These are phyloP conservation scores for Neodon shergylaensis DNA, from an alignment of 2,113 vertebrate genomes.

Conservation along the genomic window DNA sequence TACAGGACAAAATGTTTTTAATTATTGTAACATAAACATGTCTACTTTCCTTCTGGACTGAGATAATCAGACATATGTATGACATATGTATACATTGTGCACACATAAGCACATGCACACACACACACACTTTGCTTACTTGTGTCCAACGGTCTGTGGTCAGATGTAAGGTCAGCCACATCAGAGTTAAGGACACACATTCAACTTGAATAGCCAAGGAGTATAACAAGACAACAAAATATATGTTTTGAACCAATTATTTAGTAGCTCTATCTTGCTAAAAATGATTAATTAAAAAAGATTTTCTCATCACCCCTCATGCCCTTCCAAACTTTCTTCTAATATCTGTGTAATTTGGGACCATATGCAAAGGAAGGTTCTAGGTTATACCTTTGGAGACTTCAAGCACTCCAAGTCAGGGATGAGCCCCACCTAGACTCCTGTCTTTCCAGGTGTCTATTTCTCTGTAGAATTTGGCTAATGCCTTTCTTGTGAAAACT, in stretches of 20 bases:
- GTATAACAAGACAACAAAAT: conserved; percentile 1
- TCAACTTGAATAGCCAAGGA: background rate
- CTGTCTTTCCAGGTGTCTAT: background rate
- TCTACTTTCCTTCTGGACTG: background rate
- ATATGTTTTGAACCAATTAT: background rate
- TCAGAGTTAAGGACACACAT: background rate
- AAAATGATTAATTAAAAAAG: background rate
- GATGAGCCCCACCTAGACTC: background rate
- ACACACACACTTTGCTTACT: background rate
- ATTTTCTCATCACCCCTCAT: background rate
- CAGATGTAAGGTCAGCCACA: background rate
- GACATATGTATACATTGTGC: no score
- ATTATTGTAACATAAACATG: conserved; percentile 8
- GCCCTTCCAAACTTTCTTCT: background rate
- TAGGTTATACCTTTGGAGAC: background rate
- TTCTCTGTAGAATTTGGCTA: background rate
- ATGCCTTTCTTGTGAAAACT: background rate
- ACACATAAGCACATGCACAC: no score
- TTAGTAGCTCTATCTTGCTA: background rate
- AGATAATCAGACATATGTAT: background rate
- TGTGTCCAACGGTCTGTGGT: background rate
- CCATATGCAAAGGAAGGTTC: background rate
- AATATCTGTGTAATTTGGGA: background rate
- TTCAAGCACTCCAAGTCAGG: background rate
- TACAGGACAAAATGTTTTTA: background rate